Base-by-base conservation (phyloP, 2,113 vertebrate species). In the Paramisgurnus dabryanus region DNA sequence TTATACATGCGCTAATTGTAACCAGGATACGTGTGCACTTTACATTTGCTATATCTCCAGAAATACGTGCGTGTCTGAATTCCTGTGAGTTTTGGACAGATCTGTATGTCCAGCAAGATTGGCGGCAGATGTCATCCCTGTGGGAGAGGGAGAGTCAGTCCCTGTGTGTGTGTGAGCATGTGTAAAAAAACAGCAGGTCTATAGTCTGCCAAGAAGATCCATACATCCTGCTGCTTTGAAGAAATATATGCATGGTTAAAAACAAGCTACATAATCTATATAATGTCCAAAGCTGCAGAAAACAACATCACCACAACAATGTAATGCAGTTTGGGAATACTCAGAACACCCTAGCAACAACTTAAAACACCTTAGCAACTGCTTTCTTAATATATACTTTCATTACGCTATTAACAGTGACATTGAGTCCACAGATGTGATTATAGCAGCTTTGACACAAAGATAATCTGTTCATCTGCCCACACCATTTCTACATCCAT, bases 61-160 rank as follows among this genome's bases (percentile, higher is more conserved):
- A 66, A 76, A 67, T 76, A 55, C 50, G 61, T 66, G 12, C 70
- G 18, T 9, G 60, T 82, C 58, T 84, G 50, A 64, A 7, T 58
- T 57, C 13, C 15, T 45, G 11, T 61, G 67, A 60, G 64, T 57
- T 57, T 47, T 78, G 63, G 60, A 15, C 13, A 71, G 79, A 72
- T 77, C 55, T 71, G 71, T 67, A 60, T 50, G 63, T 80, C 68
- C 63, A 78, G 80, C n/a, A 47, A 77, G 89, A 88, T 67, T 82
- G 91, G 87, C 88, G 92, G 88, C 92, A 93, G 92, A 93, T 93
- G 92, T 91, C 88, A 85, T 89, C 90, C 87, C 91, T 87, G 90
- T 87, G 87, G 91, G 84, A 89, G 87, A 88, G 91, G 85, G 88
- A 87, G 87, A 47, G 78, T 67, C 64, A 84, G 43, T 34, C 67